phyloP scores from a whole-genome alignment of 2,113 vertebrate species.

The Anser cygnoides region DNA sequence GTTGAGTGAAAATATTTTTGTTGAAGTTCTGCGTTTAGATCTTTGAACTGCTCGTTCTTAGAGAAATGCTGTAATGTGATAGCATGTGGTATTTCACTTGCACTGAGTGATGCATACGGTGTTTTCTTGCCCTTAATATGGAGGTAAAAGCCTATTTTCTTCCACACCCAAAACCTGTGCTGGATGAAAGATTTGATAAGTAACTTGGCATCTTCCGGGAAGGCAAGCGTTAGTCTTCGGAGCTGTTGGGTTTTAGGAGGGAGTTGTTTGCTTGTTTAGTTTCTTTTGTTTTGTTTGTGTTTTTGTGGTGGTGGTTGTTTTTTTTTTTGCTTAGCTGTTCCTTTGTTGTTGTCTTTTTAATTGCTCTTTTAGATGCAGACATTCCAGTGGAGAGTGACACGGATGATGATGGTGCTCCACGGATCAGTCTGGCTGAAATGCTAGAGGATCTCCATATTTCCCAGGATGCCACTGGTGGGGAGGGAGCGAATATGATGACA shows the following conservation, averaged over 20 bases:
- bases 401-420: constrained; percentile 91
- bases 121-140: not conserved
- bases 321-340: not conserved
- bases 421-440: constrained; percentile 93
- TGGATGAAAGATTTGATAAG: not conserved
- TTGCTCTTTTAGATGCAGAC: constrained; percentile 77
- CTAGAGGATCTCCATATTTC: constrained; percentile 93
- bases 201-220: not conserved
- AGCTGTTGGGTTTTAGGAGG: not conserved
- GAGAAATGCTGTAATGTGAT: not conserved
- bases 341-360: not conserved
- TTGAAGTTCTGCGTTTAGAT: not conserved
- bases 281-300: not conserved
- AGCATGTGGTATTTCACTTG: not conserved
- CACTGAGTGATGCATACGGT: not conserved
- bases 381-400: constrained; percentile 93
- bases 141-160: not conserved
- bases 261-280: not conserved
- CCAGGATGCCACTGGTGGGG: constrained; percentile 89
- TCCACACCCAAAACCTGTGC: not conserved
- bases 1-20: not conserved
- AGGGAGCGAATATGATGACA: constrained; percentile 92
- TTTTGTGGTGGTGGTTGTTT: not conserved
- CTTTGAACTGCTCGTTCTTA: not conserved
- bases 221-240: not conserved